These are phyloP conservation scores for Papilio polytes DNA, from an alignment of 1,140 invertebrate genomes.

Conservation along the genomic window DNA sequence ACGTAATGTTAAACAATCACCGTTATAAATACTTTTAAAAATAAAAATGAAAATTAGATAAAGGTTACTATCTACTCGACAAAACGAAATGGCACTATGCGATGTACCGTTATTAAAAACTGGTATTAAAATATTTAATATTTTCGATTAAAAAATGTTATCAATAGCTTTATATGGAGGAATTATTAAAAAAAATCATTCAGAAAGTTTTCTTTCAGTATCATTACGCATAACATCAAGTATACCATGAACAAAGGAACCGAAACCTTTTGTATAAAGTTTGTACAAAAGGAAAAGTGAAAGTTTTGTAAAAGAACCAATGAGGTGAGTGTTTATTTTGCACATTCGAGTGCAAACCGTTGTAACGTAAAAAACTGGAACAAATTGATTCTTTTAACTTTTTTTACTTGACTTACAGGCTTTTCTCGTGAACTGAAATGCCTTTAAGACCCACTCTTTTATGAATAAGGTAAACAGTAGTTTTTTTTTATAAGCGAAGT, in stretches of 20 bases:
- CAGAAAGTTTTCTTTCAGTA: not conserved
- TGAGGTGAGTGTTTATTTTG: conserved; percentile 17
- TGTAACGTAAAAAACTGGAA: conserved; percentile 4
- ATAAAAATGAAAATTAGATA: no score
- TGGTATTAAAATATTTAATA: not conserved
- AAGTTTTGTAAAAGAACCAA: conserved; percentile 20
- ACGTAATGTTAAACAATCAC: no score
- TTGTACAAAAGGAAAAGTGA: conserved; percentile 20
- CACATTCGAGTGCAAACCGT: conserved; percentile 20
- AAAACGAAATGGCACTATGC: no score
- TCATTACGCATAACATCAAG: conserved; percentile 27
- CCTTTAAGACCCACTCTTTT: not conserved
- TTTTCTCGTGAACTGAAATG: not conserved
- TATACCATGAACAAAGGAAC: conserved; percentile 22
- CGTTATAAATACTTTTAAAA: no score
- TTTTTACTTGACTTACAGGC: not conserved
- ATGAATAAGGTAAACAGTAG: not conserved
- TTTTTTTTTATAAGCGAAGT: no score
- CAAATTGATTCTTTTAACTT: conserved; percentile 19
- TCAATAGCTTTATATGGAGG: not conserved
- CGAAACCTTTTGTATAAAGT: conserved; percentile 23
- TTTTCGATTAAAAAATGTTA: not conserved
- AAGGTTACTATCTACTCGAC: no score
- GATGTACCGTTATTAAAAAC: no score
- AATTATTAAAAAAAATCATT: not conserved